Base-by-base conservation (phyloP, 2,888 invertebrate species). In the Pollenia angustigena region DNA sequence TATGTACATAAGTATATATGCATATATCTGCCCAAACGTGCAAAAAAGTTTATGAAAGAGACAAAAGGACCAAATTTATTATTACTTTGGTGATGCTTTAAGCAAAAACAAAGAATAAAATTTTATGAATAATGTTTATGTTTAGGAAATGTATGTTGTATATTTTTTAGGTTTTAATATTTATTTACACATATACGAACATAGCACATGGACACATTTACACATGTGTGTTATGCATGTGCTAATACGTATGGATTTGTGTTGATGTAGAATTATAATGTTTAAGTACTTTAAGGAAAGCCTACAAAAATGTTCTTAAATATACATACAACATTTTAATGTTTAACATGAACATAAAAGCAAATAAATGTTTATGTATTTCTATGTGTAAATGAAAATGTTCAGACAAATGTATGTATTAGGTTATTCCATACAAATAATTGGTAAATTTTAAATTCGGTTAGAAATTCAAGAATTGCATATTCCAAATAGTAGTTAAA, bases 121-220 rank as follows among this genome's bases (percentile, higher is more conserved):
- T 72, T 54, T 72, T 48, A 62, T 54, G 71, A 62, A 80, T 46
- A 54, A 71, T 72, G 32, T 72, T 81, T 72, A 40, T 72, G 81
- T 72, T 46, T 54, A 18, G 54, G 40, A 81, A 72, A 48, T 72
- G 60, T 79, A 12, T 40, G 50, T 42, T 58, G 14, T 46, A 48
- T 18, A 48, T 60, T 12, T 71, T 62, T 10, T 58, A 40, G 54
- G 14, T 46, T 46, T 48, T 8, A 23, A 46, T 54, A 48, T n/a
- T 23, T 32, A 68, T 69, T 8, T 12, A 16, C 16, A 42, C 2
- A 74, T 60, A 18, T 48, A 40, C 14, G 11, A n/a, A 40, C 1
- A 42, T 64, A 42, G 14, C 8, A 66, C 44, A 58, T 52, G 40
- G 18, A 14, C 12, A 42, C n/a, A 42, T 56, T 48, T 23, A 68